A percentile compares a stretch with the other conserved stretches of the same genome.
Conservation (phyloP, 2,113 vertebrate genomes). For the Platysteira castanea region DNA sequence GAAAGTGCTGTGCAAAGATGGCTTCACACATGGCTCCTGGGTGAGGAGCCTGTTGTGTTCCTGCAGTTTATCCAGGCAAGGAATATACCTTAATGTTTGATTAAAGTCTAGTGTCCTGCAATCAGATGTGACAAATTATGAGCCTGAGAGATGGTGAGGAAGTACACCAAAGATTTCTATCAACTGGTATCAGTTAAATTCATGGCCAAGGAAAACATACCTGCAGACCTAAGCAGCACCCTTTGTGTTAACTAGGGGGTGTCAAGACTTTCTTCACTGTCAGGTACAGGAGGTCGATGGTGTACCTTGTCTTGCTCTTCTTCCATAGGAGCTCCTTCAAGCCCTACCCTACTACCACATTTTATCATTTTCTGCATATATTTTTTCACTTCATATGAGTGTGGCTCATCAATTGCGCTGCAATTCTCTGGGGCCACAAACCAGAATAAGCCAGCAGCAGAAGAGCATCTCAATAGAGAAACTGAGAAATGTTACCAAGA, state of each 20-base stretch:
- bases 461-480: not conserved
- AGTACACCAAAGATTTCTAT: not conserved
- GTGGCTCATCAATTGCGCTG: not conserved
- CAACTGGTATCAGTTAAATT: not conserved
- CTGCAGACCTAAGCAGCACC: not conserved
- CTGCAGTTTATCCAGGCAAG: not conserved
- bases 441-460: not conserved
- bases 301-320: not conserved
- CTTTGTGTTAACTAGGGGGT: not conserved
- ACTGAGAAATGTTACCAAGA: not conserved
- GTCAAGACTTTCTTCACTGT: not conserved
- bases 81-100: not conserved
- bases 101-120: not conserved
- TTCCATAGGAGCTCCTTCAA: not conserved
- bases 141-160: not conserved
- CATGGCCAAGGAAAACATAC: not conserved
- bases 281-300: not conserved
- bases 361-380: not conserved
- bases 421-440: not conserved
- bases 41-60: not conserved
- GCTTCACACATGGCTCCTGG: not conserved
- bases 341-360: not conserved
- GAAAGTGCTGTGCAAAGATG: not conserved
- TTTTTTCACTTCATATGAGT: not conserved
- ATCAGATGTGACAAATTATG: not conserved